phyloP scores from a whole-genome alignment of 2,113 vertebrate genomes.

The Emydocephalus ijimae region DNA sequence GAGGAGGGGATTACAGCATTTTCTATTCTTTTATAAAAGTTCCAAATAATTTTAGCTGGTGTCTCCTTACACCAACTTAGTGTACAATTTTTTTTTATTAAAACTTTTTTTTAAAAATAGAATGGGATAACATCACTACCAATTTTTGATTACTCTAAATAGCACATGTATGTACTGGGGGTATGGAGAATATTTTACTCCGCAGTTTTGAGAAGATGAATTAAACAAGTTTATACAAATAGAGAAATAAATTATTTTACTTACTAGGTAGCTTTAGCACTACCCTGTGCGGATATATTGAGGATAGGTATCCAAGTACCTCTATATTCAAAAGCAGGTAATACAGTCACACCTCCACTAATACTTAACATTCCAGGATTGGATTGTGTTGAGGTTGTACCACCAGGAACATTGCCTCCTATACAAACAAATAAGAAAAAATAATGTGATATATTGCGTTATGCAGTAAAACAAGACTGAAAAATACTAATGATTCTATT shows the following conservation, averaged over 20 bases:
- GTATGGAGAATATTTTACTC: not conserved
- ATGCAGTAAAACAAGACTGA: not conserved
- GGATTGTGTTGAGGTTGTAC: conserved; percentile 73
- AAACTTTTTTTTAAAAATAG: not conserved
- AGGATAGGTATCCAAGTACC: conserved; percentile 98
- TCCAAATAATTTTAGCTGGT: not conserved
- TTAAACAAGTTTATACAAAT: conserved; percentile 10
- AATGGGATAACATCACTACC: not conserved
- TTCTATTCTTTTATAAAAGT: not conserved
- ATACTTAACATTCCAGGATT: conserved; percentile 78
- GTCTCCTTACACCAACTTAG: not conserved
- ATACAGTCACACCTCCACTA: conserved; percentile 78
- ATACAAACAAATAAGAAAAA: conserved; percentile 22
- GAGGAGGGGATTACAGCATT: not conserved
- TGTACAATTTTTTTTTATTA: not conserved
- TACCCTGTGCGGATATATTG: conserved; percentile 91
- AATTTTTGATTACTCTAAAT: not conserved
- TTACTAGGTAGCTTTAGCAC: conserved; percentile 97
- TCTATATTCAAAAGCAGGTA: conserved; percentile 97
- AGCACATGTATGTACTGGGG: too few relatives aligned
- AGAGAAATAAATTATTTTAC: conserved; percentile 55
- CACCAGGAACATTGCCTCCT: conserved; percentile 73
- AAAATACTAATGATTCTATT: not conserved
- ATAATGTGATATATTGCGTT: not conserved
- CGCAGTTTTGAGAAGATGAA: not conserved